These are phyloP conservation scores for Mimas tiliae DNA, from an alignment of 2,888 invertebrate genomes.

Conservation along the genomic window DNA sequence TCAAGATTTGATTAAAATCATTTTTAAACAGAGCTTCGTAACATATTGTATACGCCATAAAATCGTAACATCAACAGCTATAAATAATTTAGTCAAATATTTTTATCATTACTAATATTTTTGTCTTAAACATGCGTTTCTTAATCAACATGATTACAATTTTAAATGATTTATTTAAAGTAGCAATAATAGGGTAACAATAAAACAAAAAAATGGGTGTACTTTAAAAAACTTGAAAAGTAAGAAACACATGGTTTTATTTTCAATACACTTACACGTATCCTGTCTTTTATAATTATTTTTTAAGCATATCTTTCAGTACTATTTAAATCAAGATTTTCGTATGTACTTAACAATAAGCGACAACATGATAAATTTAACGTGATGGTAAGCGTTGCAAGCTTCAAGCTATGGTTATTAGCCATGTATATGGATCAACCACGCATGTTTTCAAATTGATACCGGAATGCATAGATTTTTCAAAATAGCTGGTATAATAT, in stretches of 20 bases:
- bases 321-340: neutral
- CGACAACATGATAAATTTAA: neutral
- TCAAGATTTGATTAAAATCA: too few species aligned
- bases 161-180: too few species aligned
- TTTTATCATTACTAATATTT: neutral
- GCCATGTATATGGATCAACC: neutral
- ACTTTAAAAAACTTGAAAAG: too few species aligned
- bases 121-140: neutral
- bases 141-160: neutral
- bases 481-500: too few species aligned
- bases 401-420: conserved; percentile 9
- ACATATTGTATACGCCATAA: neutral
- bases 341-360: neutral
- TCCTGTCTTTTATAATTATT: neutral
- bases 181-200: too few species aligned
- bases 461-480: neutral
- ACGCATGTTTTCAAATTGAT: neutral
- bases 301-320: neutral
- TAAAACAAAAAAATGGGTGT: too few species aligned
- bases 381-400: conserved; percentile 2
- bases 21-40: neutral
- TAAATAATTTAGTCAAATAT: too few species aligned
- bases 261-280: neutral
- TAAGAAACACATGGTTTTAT: neutral
- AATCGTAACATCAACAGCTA: neutral